phyloP scores from a whole-genome alignment of 2,113 vertebrate genomes.

The Malurus cyaneus region DNA sequence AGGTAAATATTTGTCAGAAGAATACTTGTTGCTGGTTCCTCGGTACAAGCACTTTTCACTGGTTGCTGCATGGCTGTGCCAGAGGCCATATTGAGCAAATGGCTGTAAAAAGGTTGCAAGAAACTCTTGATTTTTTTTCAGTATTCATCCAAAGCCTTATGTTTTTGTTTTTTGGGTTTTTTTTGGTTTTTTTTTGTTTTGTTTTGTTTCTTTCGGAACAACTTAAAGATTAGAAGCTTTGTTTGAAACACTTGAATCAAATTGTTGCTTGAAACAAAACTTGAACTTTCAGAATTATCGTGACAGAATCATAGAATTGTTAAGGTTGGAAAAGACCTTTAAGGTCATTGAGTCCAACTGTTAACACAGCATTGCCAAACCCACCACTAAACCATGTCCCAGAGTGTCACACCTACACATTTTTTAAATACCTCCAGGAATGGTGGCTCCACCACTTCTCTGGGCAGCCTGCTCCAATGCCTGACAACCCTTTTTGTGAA shows the following conservation, averaged over 20 bases:
- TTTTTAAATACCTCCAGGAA: background rate
- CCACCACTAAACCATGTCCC: rapidly evolving
- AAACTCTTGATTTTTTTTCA: background rate
- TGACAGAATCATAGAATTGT: background rate
- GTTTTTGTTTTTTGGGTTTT: background rate
- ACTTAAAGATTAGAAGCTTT: background rate
- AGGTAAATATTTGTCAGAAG: slow-evolving; percentile 1
- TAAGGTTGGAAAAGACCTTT: background rate
- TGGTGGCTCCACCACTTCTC: background rate
- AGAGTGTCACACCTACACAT: no score
- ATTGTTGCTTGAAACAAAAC: background rate
- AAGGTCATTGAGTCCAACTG: background rate
- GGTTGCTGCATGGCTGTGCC: background rate
- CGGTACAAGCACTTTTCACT: background rate
- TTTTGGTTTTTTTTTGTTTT: background rate
- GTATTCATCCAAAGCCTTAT: background rate
- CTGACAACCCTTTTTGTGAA: background rate
- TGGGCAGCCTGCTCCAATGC: background rate
- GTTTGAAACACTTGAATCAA: background rate
- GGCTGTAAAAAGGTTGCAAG: background rate
- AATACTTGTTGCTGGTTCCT: background rate
- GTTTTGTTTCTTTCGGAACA: no score
- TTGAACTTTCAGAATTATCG: background rate
- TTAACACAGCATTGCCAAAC: background rate
- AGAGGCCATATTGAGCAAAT: background rate